Percentiles rank a stretch among this genome's conserved stretches.
Conservation (phyloP, 2,888 invertebrate genomes). For the Linnaemya tessellans region DNA sequence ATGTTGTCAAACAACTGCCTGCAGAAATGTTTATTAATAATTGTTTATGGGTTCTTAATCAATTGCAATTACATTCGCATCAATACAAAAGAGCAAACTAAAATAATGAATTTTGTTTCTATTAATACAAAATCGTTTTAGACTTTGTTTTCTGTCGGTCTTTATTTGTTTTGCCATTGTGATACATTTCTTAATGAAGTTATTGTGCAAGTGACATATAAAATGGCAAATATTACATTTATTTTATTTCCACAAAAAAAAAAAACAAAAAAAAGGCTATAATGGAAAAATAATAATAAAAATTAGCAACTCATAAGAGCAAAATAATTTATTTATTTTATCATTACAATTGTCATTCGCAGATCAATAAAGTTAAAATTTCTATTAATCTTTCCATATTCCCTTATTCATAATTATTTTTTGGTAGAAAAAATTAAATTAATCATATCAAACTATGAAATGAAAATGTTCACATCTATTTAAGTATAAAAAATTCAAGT, state of each 20-base stretch:
- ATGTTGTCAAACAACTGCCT: not conserved
- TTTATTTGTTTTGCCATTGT: not conserved
- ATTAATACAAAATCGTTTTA: not conserved
- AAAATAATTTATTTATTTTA: not conserved
- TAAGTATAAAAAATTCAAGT: too few species aligned
- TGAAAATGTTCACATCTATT: too few species aligned
- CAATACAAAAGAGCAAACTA: slow-evolving; percentile 6
- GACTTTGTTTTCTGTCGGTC: not conserved
- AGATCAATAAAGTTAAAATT: not conserved
- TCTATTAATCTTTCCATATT: not conserved
- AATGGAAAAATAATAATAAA: too few species aligned
- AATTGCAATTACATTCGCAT: not conserved
- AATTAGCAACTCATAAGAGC: not conserved
- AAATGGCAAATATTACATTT: not conserved
- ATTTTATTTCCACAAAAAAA: not conserved
- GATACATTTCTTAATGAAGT: not conserved
- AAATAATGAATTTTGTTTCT: not conserved
- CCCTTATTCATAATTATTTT: not conserved
- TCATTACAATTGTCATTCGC: slow-evolving; percentile 4
- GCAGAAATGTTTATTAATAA: not conserved
- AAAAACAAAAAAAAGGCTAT: too few species aligned
- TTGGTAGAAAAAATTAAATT: not conserved
- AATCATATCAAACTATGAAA: too few species aligned
- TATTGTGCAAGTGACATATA: slow-evolving; percentile 8
- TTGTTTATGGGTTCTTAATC: not conserved